Conservation (phyloP, 1,140 invertebrate genomes). For the Apis cerana region DNA sequence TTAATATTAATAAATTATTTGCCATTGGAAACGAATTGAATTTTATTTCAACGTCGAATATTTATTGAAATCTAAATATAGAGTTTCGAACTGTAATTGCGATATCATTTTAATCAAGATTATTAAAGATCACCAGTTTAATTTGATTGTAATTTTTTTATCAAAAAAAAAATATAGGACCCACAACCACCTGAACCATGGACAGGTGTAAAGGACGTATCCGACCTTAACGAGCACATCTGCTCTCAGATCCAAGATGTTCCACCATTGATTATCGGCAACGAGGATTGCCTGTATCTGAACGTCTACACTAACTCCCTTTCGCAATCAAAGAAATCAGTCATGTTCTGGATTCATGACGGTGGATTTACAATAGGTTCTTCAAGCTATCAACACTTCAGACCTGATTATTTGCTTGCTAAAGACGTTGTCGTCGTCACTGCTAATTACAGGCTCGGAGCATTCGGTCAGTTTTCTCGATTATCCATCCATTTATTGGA, state of each 20-base stretch:
- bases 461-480: slow-evolving; percentile 75
- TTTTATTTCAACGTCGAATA: too few relatives aligned
- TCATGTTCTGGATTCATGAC: slow-evolving; percentile 84
- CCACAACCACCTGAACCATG: slow-evolving; percentile 82
- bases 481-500: too few relatives aligned
- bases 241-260: slow-evolving; percentile 75
- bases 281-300: slow-evolving; percentile 91
- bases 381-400: slow-evolving; percentile 71
- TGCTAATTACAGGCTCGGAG: slow-evolving; percentile 82
- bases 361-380: slow-evolving; percentile 82
- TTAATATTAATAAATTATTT: too few relatives aligned
- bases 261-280: slow-evolving; percentile 49
- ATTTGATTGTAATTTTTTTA: not conserved
- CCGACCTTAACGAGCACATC: slow-evolving; percentile 77
- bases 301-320: slow-evolving; percentile 88
- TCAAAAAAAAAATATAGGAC: slow-evolving; percentile 76
- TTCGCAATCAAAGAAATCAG: slow-evolving; percentile 65
- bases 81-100: too few relatives aligned
- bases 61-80: too few relatives aligned
- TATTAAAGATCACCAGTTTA: too few relatives aligned
- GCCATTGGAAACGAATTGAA: too few relatives aligned
- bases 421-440: slow-evolving; percentile 83
- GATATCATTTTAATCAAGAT: too few relatives aligned
- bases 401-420: slow-evolving; percentile 80
- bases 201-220: slow-evolving; percentile 82